Conservation (phyloP, 2,797 vertebrate genomes). For the Sylvilagus floridanus region DNA sequence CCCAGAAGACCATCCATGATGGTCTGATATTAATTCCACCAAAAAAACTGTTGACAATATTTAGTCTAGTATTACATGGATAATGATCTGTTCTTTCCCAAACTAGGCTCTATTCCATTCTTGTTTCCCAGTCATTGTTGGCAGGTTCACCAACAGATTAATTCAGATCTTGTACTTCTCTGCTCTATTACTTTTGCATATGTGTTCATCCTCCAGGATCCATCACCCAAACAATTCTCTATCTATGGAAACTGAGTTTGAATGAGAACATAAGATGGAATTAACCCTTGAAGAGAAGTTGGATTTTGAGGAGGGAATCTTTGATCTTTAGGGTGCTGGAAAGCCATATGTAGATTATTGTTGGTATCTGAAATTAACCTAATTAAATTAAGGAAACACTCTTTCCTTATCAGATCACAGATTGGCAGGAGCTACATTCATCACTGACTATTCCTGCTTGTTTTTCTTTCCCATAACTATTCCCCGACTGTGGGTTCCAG, state of each 20-base stretch:
- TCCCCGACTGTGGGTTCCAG: not conserved
- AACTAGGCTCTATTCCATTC: not conserved
- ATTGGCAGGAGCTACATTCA: too few species aligned
- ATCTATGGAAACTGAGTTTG: not conserved
- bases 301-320: not conserved
- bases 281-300: constrained; percentile 14
- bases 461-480: not conserved
- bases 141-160: not conserved
- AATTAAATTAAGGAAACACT: not conserved
- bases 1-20: not conserved
- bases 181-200: not conserved
- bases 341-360: not conserved
- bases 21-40: not conserved
- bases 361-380: not conserved
- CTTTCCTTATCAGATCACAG: not conserved
- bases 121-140: not conserved
- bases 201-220: not conserved
- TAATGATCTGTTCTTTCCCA: not conserved
- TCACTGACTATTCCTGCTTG: not conserved
- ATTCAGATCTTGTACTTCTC: not conserved
- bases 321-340: not conserved
- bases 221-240: not conserved
- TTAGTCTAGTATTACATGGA: not conserved
- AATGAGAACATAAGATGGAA: not conserved
- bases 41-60: not conserved